Base-by-base conservation (phyloP, 2,888 invertebrate species). In the Disparrhopalites patrizii region DNA sequence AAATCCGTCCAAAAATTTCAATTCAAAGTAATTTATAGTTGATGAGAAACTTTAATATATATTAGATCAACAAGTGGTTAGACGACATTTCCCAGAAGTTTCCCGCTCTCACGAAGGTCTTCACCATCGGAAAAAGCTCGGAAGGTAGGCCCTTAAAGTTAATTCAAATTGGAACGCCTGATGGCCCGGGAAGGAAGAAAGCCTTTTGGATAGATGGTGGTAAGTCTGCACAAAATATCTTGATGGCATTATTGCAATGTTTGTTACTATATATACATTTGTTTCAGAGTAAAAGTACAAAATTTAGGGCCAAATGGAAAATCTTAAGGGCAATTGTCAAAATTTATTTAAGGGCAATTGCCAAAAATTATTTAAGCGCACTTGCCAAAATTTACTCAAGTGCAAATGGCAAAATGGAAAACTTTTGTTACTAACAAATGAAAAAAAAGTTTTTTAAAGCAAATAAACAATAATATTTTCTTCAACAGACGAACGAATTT, bases 131-230 rank as follows among this genome's bases (percentile, higher is more conserved):
- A 23, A 62, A 55, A 20, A 73, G 76, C 8, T 68, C 62, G 30
- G 75, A 77, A 66, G 73, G 73, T 0, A 65, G 76, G 13, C 68
- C 68, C 8, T 38, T 77, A 7, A 75, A 75, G 56, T 62, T 76
- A 5, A 73, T 77, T 18, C 76, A 76, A 60, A 70, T 73, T 23
- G 72, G 72, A 55, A 56, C 28, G 1, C 62, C 68, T n/a, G 52
- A 43, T 13, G 23, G 56, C 40, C 63, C 65, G 30, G 64, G 28
- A n/a, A 23, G 43, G 1, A 72, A 72, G 40, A 68, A 66, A 8
- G 67, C 71, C 18, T 51, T 69, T 38, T 73, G 66, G 36, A 61
- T 71, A n/a, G 73, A 73, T 60, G 73, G 63, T 51, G 71, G 71
- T 70, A 33, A 57, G 25, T 47, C 3, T 10, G n/a, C 18, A 13